Percentiles rank a stretch among this genome's conserved stretches.
These are phyloP conservation scores for Romanomermis culicivorax DNA, from an alignment of 2,888 invertebrate species.

Conservation along the genomic window DNA sequence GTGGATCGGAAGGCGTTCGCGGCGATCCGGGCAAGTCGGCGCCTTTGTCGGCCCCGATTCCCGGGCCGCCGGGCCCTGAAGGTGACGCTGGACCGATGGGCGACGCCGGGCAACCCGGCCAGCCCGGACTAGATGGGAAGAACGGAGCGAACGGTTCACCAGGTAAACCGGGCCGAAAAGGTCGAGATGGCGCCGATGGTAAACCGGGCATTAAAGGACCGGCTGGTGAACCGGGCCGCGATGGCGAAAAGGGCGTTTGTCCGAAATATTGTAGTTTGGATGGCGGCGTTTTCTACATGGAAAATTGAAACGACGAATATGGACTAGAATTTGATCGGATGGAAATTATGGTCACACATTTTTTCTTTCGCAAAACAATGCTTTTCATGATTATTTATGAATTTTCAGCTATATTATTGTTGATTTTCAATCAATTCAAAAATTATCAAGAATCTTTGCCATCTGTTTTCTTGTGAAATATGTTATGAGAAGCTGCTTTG, in stretches of 20 bases:
- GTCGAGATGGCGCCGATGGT: neutral
- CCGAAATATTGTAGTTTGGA: constrained; percentile 6
- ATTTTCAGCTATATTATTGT: too few relatives aligned
- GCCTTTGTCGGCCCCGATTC: neutral
- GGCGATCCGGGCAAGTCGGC: neutral
- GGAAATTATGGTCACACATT: too few relatives aligned
- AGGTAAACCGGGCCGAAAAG: constrained; percentile 13
- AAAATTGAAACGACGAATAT: too few relatives aligned
- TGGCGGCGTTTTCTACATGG: constrained; percentile 6
- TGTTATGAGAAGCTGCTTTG: too few relatives aligned
- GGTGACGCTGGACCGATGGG: constrained; percentile 47
- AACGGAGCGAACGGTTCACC: constrained; percentile 19
- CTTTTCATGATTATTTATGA: too few relatives aligned
- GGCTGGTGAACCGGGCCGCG: constrained; percentile 2
- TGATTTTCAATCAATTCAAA: too few relatives aligned
- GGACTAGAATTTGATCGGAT: too few relatives aligned
- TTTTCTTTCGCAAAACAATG: too few relatives aligned
- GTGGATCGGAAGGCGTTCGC: constrained; percentile 5
- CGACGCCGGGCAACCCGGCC: constrained; percentile 41
- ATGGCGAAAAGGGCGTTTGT: constrained; percentile 3
- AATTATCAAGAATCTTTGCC: too few relatives aligned
- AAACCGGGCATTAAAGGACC: neutral
- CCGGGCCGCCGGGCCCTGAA: neutral
- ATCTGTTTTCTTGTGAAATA: too few relatives aligned
- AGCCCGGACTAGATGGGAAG: constrained; percentile 31